Base-by-base conservation (phyloP, 2,888 invertebrate species). In the Watsonalla binaria region DNA sequence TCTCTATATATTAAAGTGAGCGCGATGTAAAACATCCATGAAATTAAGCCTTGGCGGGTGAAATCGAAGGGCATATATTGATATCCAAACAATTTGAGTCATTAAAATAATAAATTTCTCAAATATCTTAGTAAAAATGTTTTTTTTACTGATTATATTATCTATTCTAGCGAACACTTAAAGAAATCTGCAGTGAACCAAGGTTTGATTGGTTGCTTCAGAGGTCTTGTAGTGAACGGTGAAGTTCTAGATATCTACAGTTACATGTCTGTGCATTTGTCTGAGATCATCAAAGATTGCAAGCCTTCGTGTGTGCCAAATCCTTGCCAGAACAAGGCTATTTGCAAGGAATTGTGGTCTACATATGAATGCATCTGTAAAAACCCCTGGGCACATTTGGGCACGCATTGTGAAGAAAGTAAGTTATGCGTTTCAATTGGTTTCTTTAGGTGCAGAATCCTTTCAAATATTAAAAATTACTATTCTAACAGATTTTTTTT, bases 231-330 rank as follows among this genome's bases (percentile, higher is more conserved):
- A 0, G 97, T 98, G 24, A 98, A 98, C 74, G 96, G 97, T 14
- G 96, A 96, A 88, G 95, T 97, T 59, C 90, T 98, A 46, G 97
- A 98, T 74, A 96, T 98, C 62, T 96, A 97, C 84, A 96, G 96
- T 65, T 97, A 97, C 82, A 97, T 96, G 96, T 96, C 96, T 46
- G 97, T 97, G 37, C 97, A 97, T 86, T 86, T 97, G 53, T 96
- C 96, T 51, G 97, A 97, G 83, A 97, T 98, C 59, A 96, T 97
- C 57, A 96, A 96, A 78, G 97, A 97, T 77, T 98, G 98, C 78
- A 96, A 96, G 76, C 97, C 98, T 0, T 97, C 97, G 0, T 98
- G 98, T 83, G 96, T 97, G 62, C 97, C 97, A 0, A 97, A 97
- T 77, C 98, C 98, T 7, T 98, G 98, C 78, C 94, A 95, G 80